These are phyloP conservation scores for Rallus crepitans DNA, from an alignment of 2,797 vertebrate genomes.

Conservation along the genomic window DNA sequence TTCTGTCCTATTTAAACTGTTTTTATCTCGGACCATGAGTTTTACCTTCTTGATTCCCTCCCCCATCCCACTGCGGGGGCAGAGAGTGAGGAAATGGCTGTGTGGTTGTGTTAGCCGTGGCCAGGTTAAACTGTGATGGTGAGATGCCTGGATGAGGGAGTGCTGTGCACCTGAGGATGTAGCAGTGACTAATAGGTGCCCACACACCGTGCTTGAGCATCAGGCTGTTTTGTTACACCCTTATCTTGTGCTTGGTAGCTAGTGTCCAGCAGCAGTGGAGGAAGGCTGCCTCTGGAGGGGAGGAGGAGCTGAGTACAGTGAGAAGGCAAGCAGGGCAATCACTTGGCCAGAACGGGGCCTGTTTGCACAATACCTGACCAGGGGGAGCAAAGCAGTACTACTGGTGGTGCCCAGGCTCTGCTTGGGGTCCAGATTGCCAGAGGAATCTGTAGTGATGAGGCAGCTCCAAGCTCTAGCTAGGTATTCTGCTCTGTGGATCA, in stretches of 20 bases:
- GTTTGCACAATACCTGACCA: background rate
- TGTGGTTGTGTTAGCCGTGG: too few species aligned
- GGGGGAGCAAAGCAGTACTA: background rate
- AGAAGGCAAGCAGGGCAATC: background rate
- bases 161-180: background rate
- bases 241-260: accelerated
- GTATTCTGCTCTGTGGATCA: background rate
- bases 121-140: background rate
- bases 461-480: background rate
- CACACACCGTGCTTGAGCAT: background rate
- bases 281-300: background rate
- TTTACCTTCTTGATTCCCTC: too few species aligned
- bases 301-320: background rate
- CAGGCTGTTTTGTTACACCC: background rate
- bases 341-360: background rate
- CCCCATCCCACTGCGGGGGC: too few species aligned
- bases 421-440: background rate
- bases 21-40: too few species aligned
- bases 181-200: background rate
- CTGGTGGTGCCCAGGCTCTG: background rate
- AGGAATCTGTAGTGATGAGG: background rate
- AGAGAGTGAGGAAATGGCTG: too few species aligned
- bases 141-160: background rate
- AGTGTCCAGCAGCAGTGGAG: background rate
- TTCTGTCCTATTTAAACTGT: too few species aligned